Evolutionary conservation across 2,888 invertebrate species (phyloP).

Genomic region (Phoenoteleia sp.): DNA sequence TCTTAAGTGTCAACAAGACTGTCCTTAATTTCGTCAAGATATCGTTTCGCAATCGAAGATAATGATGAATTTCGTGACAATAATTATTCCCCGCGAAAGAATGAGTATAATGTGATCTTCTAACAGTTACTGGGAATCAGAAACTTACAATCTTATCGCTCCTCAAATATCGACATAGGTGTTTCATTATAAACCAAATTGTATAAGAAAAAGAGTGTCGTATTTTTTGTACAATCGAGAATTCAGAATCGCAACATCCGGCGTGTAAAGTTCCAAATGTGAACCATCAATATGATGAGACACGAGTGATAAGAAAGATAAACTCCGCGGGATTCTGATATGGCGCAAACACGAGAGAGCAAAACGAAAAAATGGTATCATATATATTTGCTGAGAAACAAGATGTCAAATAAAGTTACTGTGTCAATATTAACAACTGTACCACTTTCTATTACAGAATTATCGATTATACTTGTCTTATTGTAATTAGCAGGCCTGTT

Average conservation of each 20-base stretch:
- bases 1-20: slow-evolving; percentile 44
- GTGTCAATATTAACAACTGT: slow-evolving; percentile 56
- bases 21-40: slow-evolving; percentile 57
- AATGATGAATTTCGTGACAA: slow-evolving; percentile 54
- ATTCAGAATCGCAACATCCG: slow-evolving; percentile 71
- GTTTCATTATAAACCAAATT: slow-evolving; percentile 74
- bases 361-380: slow-evolving; percentile 22
- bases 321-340: slow-evolving; percentile 57
- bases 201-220: slow-evolving; percentile 62
- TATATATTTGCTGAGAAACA: slow-evolving; percentile 43
- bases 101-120: slow-evolving; percentile 62
- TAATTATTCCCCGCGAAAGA: slow-evolving; percentile 43
- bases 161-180: slow-evolving; percentile 80
- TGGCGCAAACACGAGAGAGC: slow-evolving; percentile 1
- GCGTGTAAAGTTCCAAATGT: slow-evolving; percentile 68
- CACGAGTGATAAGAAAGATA: slow-evolving; percentile 54
- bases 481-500: slow-evolving; percentile 17
- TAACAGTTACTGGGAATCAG: slow-evolving; percentile 67
- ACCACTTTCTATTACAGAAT: slow-evolving; percentile 33
- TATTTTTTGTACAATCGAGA: slow-evolving; percentile 62
- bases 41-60: slow-evolving; percentile 54
- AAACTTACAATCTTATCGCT: slow-evolving; percentile 72
- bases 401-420: slow-evolving; percentile 52
- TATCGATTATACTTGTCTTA: slow-evolving; percentile 31
- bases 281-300: slow-evolving; percentile 59